Conservation (phyloP, 2,888 invertebrate genomes). For the Synanthedon formicaeformis region DNA sequence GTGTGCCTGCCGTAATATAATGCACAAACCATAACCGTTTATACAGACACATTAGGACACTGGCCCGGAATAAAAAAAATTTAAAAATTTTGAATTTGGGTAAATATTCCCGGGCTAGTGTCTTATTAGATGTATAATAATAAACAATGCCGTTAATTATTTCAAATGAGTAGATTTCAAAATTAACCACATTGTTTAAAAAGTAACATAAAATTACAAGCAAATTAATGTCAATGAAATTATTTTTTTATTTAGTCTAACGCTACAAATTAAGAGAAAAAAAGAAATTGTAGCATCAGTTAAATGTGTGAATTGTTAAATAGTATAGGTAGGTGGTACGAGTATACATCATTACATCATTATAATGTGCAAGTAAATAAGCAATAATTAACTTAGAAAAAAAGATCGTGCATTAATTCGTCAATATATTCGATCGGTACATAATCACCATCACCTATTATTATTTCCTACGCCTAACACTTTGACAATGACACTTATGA, state of each 20-base stretch:
- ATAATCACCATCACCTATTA: conserved; percentile 13
- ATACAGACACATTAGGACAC: conserved; percentile 2
- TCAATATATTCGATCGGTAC: neutral
- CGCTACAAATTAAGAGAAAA: too few relatives aligned
- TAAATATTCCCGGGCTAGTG: conserved; percentile 1
- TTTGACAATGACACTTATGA: neutral
- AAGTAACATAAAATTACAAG: too few relatives aligned
- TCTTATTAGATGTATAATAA: neutral
- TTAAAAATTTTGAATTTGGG: neutral
- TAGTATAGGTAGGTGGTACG: neutral
- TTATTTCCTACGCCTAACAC: neutral
- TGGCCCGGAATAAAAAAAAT: neutral
- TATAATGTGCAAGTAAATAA: neutral
- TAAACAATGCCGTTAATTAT: neutral
- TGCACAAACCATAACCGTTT: conserved; percentile 47
- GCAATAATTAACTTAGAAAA: neutral
- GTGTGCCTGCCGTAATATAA: conserved; percentile 52
- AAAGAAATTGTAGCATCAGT: too few relatives aligned
- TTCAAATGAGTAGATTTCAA: neutral
- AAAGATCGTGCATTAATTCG: neutral
- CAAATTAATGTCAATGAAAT: too few relatives aligned
- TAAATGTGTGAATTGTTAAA: too few relatives aligned
- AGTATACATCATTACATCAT: too few relatives aligned
- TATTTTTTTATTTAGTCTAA: too few relatives aligned
- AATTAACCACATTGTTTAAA: too few relatives aligned